Evolutionary conservation across 2,797 vertebrate genomes (phyloP), one percentile per base, ranked within the genome.

Genomic region (Sphenopsis melanotis): DNA sequence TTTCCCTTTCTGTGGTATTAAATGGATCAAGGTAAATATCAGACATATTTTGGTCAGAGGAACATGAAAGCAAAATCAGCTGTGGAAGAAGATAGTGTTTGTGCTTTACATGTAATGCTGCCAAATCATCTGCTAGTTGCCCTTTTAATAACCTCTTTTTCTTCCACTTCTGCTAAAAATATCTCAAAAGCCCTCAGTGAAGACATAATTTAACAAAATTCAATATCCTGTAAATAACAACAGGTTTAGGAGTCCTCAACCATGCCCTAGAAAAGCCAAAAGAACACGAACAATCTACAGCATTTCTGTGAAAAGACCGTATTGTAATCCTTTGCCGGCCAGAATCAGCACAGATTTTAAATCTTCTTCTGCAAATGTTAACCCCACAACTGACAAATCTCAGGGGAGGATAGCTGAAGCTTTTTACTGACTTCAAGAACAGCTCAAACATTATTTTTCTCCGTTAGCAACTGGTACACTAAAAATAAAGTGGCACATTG

Each of bases 161-260:
- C 50, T 87, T 96, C 79, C 30, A n/a, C 24, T 76, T 72, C 57
- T 72, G 27, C 79, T 94, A 96, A 94, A 94, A 96, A 89, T 91
- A 95, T 63, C 56, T 87, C 63, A 64, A 83, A 94, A 92, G 77
- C 64, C 74, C 30, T 69, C 18, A 2, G 29, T 83, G 77, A 94
- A 95, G 70, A 56, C 64, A 82, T 87, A 83, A 93, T 82, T 79
- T 66, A 83, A 88, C 32, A 86, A 84, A 93, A 90, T 91, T 93
- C 36, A 91, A 57, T 94, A 94, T 65, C 75, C 47, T 89, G 80
- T 56, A 93, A 82, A 55, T 60, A 94, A 64, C 29, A 57, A 47
- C 39, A 80, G 12, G 80, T 93, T 89, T 87, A 90, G 59, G 6
- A 44, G 5, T 76, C 59, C 64, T 89, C 22, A 53, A 10, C 13